Evolutionary conservation across 2,888 invertebrate genomes (phyloP).

Genomic region (Cryptosula pallasiana): DNA sequence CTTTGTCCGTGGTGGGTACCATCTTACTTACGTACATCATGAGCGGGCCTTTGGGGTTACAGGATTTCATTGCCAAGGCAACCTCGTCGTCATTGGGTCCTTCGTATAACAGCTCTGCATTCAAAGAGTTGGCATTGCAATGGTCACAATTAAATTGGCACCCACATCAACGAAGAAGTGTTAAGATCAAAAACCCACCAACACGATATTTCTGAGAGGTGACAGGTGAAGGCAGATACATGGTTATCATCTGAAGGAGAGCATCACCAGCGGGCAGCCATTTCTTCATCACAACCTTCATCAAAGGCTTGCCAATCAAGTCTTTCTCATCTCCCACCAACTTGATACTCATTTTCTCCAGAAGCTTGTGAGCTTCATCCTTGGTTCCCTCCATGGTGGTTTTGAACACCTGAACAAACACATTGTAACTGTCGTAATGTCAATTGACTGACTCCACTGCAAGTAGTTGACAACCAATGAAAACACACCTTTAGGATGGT

Average conservation of each 20-base stretch:
- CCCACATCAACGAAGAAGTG: no score
- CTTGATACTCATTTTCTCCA: slow-evolving; percentile 84
- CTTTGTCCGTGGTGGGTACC: slow-evolving; percentile 99
- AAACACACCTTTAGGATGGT: slow-evolving; percentile 87
- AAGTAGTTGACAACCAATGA: no score
- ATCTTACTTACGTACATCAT: slow-evolving; percentile 99
- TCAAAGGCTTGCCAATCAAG: slow-evolving; percentile 87
- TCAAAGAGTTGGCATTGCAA: no score
- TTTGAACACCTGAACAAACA: slow-evolving; percentile 63
- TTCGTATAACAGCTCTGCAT: slow-evolving; percentile 92
- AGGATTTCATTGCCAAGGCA: slow-evolving; percentile 69
- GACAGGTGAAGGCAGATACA: slow-evolving; percentile 97
- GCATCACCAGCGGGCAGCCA: slow-evolving; percentile 99
- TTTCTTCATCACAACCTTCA: slow-evolving; percentile 96
- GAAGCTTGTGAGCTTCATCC: slow-evolving; percentile 80
- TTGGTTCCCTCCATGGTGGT: slow-evolving; percentile 89
- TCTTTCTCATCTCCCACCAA: slow-evolving; percentile 92
- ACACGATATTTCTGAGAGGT: slow-evolving; percentile 98
- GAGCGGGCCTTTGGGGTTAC: slow-evolving; percentile 92
- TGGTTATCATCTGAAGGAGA: slow-evolving; percentile 99
- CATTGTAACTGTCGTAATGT: no score
- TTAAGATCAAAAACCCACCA: slow-evolving; percentile 16
- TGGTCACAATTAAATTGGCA: no score
- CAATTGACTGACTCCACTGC: no score
- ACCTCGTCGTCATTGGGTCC: slow-evolving; percentile 95